These are phyloP conservation scores for Melieria crassipennis DNA, from an alignment of 2,888 invertebrate genomes.

Conservation along the genomic window DNA sequence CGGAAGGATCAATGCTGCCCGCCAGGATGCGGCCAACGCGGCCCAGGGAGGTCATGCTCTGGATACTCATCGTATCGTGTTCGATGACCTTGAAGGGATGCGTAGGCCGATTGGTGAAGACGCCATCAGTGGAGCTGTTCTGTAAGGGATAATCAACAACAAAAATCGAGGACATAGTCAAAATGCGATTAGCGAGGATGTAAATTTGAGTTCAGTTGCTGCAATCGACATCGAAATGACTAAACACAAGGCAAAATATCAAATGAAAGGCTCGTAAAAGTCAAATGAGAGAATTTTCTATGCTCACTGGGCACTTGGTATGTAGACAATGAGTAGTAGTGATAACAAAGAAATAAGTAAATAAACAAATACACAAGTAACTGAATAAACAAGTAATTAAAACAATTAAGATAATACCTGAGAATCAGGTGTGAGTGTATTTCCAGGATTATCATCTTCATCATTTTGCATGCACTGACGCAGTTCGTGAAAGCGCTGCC, in stretches of 20 bases:
- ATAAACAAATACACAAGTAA: conserved; percentile 4
- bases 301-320: not conserved
- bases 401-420: conserved; percentile 67
- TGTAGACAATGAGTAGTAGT: not conserved
- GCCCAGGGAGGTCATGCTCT: conserved; percentile 89
- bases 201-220: too few species aligned
- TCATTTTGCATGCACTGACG: conserved; percentile 88
- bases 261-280: conserved; percentile 17
- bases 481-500: conserved; percentile 83
- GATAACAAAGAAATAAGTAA: not conserved
- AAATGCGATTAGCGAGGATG: not conserved
- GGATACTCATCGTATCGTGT: conserved; percentile 86
- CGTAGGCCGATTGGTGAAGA: conserved; percentile 74
- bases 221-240: conserved; percentile 1
- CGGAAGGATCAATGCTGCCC: conserved; percentile 73
- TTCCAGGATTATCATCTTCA: conserved; percentile 78
- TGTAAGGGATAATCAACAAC: conserved; percentile 42
- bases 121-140: conserved; percentile 78
- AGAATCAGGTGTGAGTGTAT: conserved; percentile 78
- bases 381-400: not conserved
- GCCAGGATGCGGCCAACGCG: conserved; percentile 83
- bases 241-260: conserved; percentile 8
- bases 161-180: conserved; percentile 16
- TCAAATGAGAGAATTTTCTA: not conserved
- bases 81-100: conserved; percentile 89